Evolutionary conservation across 2,113 vertebrate genomes (phyloP).

Genomic region (Myocastor coypus): DNA sequence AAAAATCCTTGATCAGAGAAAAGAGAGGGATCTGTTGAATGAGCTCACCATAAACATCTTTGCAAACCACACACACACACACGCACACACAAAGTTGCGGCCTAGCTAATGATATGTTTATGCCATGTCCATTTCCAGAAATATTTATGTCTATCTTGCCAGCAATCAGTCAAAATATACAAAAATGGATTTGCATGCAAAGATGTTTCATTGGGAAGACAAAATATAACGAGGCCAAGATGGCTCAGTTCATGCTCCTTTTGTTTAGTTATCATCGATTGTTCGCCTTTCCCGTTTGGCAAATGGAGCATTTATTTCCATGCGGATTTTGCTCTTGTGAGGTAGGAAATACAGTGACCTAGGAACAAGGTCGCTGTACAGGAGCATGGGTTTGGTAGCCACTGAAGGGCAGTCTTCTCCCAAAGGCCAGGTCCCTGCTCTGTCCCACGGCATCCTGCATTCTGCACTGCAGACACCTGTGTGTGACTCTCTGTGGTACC

Average conservation of each 20-base stretch:
- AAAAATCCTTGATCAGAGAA: constrained; percentile 48
- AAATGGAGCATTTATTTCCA: constrained; percentile 65
- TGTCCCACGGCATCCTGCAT: not conserved
- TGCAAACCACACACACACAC: constrained; percentile 36
- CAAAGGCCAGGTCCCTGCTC: not conserved
- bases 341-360: constrained; percentile 21
- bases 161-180: constrained; percentile 81
- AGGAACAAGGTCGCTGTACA: not conserved
- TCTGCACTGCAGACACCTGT: not conserved
- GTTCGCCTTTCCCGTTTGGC: constrained; percentile 65
- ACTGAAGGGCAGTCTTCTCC: not conserved
- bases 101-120: constrained; percentile 71
- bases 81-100: not conserved
- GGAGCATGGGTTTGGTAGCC: not conserved
- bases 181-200: constrained; percentile 71
- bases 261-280: constrained; percentile 57
- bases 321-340: constrained; percentile 56
- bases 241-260: not conserved
- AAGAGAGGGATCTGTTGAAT: constrained; percentile 53
- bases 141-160: constrained; percentile 79
- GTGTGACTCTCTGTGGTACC: not conserved
- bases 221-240: constrained; percentile 74
- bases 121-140: constrained; percentile 69
- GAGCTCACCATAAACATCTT: constrained; percentile 72
- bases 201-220: constrained; percentile 71